phyloP scores from a whole-genome alignment of 1,140 invertebrate species.

The Parapsyche elsis region DNA sequence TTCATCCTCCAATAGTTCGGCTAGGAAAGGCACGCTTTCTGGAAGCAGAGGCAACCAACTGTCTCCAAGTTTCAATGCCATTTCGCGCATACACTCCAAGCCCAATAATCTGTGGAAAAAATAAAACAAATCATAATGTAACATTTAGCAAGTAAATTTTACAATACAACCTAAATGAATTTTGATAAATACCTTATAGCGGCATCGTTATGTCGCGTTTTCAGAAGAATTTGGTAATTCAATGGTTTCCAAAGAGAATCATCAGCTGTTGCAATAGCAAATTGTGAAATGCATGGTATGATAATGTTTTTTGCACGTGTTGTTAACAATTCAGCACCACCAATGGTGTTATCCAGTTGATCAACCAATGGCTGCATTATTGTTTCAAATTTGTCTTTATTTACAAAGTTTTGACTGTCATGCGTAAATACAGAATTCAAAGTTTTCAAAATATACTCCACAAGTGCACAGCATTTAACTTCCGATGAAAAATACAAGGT shows the following conservation, averaged over 20 bases:
- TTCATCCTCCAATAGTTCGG: constrained; percentile 87
- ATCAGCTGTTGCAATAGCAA: constrained; percentile 83
- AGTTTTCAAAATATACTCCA: constrained; percentile 78
- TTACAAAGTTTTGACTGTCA: constrained; percentile 85
- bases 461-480: constrained; percentile 69
- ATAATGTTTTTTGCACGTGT: constrained; percentile 73
- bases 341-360: constrained; percentile 85
- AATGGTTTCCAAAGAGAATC: constrained; percentile 89
- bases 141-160: constrained; percentile 1
- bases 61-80: constrained; percentile 82
- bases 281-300: constrained; percentile 82
- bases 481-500: constrained; percentile 67
- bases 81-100: constrained; percentile 74
- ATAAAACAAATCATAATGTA: constrained; percentile 38
- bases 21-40: constrained; percentile 85
- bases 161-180: not conserved
- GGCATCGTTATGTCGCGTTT: constrained; percentile 81
- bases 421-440: constrained; percentile 83
- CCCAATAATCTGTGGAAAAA: constrained; percentile 65
- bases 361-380: constrained; percentile 89
- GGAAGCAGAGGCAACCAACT: constrained; percentile 83
- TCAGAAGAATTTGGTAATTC: constrained; percentile 89
- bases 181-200: constrained; percentile 65
- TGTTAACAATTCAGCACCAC: constrained; percentile 71
- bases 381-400: constrained; percentile 83